Evolutionary conservation across 2,888 invertebrate genomes (phyloP).

Genomic region (Dioctria linearis): DNA sequence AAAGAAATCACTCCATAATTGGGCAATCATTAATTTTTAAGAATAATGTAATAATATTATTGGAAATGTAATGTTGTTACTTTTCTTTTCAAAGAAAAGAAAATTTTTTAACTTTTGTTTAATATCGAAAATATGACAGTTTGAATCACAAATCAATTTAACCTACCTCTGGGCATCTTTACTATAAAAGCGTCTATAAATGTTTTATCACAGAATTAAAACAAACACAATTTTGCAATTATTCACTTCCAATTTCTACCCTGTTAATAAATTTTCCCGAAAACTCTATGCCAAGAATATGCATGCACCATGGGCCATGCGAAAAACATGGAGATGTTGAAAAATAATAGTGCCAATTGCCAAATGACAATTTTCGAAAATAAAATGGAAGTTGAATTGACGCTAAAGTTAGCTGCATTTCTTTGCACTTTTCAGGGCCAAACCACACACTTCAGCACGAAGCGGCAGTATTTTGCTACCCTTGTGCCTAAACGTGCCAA

Average conservation of each 20-base stretch:
- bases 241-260: neutral
- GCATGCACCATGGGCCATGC: constrained; percentile 1
- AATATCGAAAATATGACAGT: neutral
- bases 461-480: no score
- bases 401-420: no score
- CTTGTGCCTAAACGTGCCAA: no score
- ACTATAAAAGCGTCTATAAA: neutral
- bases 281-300: neutral
- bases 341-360: neutral
- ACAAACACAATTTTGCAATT: constrained; percentile 11
- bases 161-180: constrained; percentile 38
- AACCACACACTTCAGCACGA: no score
- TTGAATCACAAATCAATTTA: neutral
- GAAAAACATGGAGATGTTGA: constrained; percentile 30
- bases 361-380: constrained; percentile 10
- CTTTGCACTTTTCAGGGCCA: no score
- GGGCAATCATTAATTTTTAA: no score
- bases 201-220: constrained; percentile 25
- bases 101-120: no score
- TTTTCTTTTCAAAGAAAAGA: no score
- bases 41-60: no score
- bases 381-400: neutral
- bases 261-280: constrained; percentile 1
- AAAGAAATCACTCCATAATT: neutral
- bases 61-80: no score